phyloP scores from a whole-genome alignment of 2,888 invertebrate species.

The Tetranychus truncatus region DNA sequence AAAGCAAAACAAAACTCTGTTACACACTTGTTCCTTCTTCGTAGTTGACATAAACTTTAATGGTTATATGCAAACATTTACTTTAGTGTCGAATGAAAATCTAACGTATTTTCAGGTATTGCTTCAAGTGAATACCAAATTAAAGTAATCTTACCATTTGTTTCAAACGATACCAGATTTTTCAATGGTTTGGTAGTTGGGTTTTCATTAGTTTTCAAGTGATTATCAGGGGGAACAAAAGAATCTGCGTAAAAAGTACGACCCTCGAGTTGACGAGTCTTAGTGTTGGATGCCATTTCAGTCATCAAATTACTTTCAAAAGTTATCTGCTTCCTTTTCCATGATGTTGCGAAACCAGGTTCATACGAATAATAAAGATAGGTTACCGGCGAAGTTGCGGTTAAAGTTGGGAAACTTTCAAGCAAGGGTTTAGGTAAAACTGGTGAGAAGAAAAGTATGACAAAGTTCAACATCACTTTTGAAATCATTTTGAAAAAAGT shows the following conservation, averaged over 20 bases:
- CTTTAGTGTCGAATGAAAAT: not conserved
- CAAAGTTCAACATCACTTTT: not conserved
- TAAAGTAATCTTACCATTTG: too few relatives aligned
- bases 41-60: not conserved
- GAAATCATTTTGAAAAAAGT: not conserved
- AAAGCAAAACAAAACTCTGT: not conserved
- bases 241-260: too few relatives aligned
- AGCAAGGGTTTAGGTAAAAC: not conserved
- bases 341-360: not conserved
- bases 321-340: not conserved
- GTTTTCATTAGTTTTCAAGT: too few relatives aligned
- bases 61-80: not conserved
- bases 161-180: too few relatives aligned
- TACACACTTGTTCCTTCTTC: not conserved
- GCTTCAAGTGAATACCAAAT: too few relatives aligned
- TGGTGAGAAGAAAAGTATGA: not conserved
- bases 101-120: too few relatives aligned
- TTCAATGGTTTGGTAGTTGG: too few relatives aligned
- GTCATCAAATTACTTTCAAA: not conserved
- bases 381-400: not conserved
- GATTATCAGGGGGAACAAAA: too few relatives aligned
- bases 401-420: not conserved
- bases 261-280: too few relatives aligned
- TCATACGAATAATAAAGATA: not conserved
- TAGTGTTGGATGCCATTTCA: not conserved